A percentile compares a stretch with the other conserved stretches of the same genome.
These are phyloP conservation scores for Chionomys nivalis DNA, from an alignment of 2,113 vertebrate species.

Conservation along the genomic window DNA sequence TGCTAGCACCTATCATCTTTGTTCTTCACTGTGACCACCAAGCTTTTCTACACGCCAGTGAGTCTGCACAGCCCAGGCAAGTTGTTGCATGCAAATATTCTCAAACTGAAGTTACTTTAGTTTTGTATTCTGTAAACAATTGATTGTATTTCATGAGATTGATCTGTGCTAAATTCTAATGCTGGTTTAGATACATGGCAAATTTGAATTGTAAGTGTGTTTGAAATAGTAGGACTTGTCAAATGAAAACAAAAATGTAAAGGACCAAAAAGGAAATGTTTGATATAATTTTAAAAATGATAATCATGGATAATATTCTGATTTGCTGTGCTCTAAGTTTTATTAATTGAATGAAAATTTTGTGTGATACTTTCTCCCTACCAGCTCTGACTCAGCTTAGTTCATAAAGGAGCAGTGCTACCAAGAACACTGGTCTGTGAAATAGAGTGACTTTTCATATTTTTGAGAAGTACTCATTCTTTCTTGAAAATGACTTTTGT, in stretches of 20 bases:
- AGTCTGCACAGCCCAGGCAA: slow-evolving; percentile 96
- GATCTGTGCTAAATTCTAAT: slow-evolving; percentile 23
- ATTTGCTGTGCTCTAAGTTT: neutral
- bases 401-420: neutral
- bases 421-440: neutral
- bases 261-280: slow-evolving; percentile 1
- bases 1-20: slow-evolving; percentile 97
- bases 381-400: neutral
- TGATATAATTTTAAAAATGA: neutral
- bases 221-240: slow-evolving; percentile 8
- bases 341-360: neutral
- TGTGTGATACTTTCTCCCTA: neutral
- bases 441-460: neutral
- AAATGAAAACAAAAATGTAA: neutral
- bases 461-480: neutral
- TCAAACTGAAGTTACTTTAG: neutral
- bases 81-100: slow-evolving; percentile 63
- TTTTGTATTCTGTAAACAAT: slow-evolving; percentile 12
- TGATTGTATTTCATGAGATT: slow-evolving; percentile 32
- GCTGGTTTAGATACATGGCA: neutral
- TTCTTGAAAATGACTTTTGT: neutral
- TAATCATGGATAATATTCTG: neutral
- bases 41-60: slow-evolving; percentile 96
- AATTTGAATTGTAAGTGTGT: slow-evolving; percentile 12
- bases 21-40: slow-evolving; percentile 98